Base-by-base conservation (phyloP, 2,113 vertebrate species). In the Podiceps cristatus region DNA sequence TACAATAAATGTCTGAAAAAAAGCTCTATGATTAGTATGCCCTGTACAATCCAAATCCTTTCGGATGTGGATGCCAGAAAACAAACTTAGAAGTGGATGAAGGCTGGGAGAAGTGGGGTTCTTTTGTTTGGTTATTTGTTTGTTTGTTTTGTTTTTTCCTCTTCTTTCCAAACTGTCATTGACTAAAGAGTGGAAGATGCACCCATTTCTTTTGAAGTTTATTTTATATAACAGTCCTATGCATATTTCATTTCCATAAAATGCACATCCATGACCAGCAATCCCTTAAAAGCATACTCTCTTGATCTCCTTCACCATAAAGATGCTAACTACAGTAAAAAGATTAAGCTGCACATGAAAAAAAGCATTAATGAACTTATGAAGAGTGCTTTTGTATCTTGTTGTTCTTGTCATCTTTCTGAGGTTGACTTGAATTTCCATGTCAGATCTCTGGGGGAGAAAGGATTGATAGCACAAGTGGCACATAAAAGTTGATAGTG, bases 61-160 rank as follows among this genome's bases (percentile, higher is more conserved):
- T 45, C 73, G 29, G 20, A 75, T n/a, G 14, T 55, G 25, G 37
- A 85, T 40, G 37, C 6, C 18, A 78, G 29, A 10, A 95, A 92
- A 53, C 13, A 35, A 68, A 45, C 88, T 81, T 31, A 45, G 17
- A 69, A 69, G 16, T 10, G 28, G 31, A 9, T 16, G 16, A 90
- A 45, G 13, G 17, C 27, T 73, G 13, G 11, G 18, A 3, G 2
- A 66, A 56, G 11, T 31, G 5, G 0, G 33, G 20, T 37, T n/a
- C n/a, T 37, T 37, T 37, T 37, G 37, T 37, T 37, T 37, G 37
- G 37, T 37, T 37, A 37, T 37, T 37, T 37, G 37, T 37, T 37
- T 37, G 37, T 7, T 37, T 37, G 37, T 37, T 37, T 37, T 15
- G 14, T 45, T 74, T 53, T 77, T 18, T 25, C 3, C 13, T 55